phyloP scores from a whole-genome alignment of 2,797 vertebrate species.

The Tachyglossus aculeatus region DNA sequence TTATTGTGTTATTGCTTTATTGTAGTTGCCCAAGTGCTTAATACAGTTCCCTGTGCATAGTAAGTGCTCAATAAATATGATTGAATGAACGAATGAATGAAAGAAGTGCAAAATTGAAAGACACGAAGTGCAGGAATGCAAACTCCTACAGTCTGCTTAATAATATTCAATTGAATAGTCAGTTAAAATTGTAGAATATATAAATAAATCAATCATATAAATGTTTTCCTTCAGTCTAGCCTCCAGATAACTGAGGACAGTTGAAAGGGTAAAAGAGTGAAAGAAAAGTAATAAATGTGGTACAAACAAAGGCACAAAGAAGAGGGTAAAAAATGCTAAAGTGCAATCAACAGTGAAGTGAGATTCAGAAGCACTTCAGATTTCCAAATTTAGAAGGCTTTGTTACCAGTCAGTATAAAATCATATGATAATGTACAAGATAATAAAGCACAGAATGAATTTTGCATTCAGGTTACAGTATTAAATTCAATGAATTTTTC shows the following conservation, averaged over 20 bases:
- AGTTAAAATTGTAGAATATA: not conserved
- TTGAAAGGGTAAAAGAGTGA: not conserved
- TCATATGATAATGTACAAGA: constrained; percentile 24
- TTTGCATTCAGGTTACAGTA: constrained; percentile 22
- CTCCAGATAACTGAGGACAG: not conserved
- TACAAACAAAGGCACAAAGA: no score
- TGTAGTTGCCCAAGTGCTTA: no score
- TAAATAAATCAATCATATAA: no score
- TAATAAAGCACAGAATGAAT: constrained; percentile 18
- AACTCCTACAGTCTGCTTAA: no score
- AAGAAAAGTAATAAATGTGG: not conserved
- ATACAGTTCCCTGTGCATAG: no score
- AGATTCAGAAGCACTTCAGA: not conserved
- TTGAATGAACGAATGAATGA: no score
- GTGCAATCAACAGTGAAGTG: not conserved
- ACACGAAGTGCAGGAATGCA: no score
- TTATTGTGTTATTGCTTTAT: no score
- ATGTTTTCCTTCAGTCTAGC: not conserved
- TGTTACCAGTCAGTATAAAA: not conserved
- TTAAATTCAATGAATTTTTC: constrained; percentile 10
- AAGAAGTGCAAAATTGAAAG: no score
- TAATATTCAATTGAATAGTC: not conserved
- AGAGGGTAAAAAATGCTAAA: not conserved
- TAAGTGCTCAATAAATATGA: no score
- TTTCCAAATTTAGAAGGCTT: constrained; percentile 27